Percentiles rank a stretch among this genome's conserved stretches.
These are phyloP conservation scores for Meloidogyne hapla DNA, from an alignment of 1,140 invertebrate genomes.

Conservation along the genomic window DNA sequence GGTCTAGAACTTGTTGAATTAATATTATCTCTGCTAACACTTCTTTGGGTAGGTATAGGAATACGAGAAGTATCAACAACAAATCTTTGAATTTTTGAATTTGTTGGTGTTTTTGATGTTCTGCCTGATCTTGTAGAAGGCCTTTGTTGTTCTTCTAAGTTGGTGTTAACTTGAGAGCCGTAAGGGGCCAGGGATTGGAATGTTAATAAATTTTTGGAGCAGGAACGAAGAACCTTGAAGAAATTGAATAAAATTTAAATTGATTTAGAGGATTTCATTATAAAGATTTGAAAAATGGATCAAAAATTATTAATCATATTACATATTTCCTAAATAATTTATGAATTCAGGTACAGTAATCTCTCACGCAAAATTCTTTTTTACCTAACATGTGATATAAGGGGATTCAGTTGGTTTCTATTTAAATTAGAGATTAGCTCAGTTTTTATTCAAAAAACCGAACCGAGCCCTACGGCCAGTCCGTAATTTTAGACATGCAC, in stretches of 20 bases:
- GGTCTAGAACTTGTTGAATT: neutral
- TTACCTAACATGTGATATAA: too few species aligned
- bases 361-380: too few species aligned
- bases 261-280: neutral
- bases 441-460: too few species aligned
- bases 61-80: conserved; percentile 30
- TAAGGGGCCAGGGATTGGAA: conserved; percentile 47
- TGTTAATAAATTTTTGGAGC: conserved; percentile 50
- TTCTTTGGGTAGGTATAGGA: conserved; percentile 30
- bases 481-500: too few species aligned
- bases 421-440: too few species aligned
- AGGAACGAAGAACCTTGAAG: conserved; percentile 57
- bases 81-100: conserved; percentile 22
- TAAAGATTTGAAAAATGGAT: too few species aligned
- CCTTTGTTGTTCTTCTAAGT: neutral
- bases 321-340: too few species aligned
- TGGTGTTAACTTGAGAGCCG: conserved; percentile 37
- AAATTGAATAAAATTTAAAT: conserved; percentile 21
- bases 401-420: too few species aligned
- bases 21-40: conserved; percentile 14
- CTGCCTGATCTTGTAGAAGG: neutral
- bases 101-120: neutral
- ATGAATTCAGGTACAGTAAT: too few species aligned
- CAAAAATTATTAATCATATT: too few species aligned
- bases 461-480: too few species aligned